These are phyloP conservation scores for Ceuthmochares aereus DNA, from an alignment of 2,113 vertebrate species.

Conservation along the genomic window DNA sequence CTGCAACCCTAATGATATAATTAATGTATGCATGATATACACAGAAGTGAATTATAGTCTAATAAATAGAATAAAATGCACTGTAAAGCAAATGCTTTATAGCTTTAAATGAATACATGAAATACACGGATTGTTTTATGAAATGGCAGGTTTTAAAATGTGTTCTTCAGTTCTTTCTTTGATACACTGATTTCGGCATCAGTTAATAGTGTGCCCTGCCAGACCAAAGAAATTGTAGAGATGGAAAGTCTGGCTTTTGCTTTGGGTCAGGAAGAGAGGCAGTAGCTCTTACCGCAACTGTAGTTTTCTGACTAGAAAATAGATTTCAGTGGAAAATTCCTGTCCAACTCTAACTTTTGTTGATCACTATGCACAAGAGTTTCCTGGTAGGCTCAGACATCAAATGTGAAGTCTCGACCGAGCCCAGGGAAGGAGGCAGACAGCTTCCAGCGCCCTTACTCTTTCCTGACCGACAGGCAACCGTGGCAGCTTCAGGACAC, in stretches of 20 bases:
- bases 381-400: background rate
- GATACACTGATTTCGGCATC: background rate
- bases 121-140: background rate
- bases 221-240: background rate
- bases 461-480: background rate
- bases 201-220: background rate
- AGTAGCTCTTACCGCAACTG: background rate
- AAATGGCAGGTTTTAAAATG: background rate
- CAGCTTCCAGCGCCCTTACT: background rate
- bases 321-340: background rate
- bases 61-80: conserved; percentile 34
- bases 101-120: background rate
- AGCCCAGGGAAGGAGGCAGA: accelerated
- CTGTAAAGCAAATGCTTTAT: background rate
- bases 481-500: background rate
- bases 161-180: background rate
- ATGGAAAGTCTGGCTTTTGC: background rate
- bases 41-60: background rate
- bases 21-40: background rate
- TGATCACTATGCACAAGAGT: background rate
- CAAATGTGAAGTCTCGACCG: accelerated
- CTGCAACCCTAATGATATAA: background rate
- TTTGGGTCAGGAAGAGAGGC: background rate
- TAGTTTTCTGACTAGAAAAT: background rate
- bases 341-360: background rate